Evolutionary conservation across 1,140 invertebrate species (phyloP).

Genomic region (Drosophila jambulina): DNA sequence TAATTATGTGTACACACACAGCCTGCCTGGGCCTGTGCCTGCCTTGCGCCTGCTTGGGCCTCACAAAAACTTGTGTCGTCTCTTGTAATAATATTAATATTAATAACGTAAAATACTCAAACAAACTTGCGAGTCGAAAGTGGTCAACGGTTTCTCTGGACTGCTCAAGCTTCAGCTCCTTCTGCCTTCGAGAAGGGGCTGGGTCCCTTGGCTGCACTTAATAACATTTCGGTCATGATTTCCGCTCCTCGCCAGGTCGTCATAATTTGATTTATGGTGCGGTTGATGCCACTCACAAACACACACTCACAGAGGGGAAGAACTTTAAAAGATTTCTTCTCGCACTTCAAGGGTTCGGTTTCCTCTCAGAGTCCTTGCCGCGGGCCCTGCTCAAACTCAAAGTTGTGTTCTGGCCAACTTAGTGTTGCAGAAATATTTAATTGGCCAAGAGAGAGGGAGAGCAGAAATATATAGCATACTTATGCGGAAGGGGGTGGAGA

Average conservation of each 20-base stretch:
- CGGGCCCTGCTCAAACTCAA: constrained; percentile 1
- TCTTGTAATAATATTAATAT: constrained; percentile 78
- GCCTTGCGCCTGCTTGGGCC: background rate
- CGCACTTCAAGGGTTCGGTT: constrained; percentile 15
- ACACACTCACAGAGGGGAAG: background rate
- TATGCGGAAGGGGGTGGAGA: constrained; percentile 40
- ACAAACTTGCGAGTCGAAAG: constrained; percentile 43
- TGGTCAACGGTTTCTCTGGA: constrained; percentile 63
- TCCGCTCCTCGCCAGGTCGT: constrained; percentile 33
- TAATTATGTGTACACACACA: constrained; percentile 69
- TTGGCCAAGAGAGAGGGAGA: constrained; percentile 35
- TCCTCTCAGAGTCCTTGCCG: background rate
- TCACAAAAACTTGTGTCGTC: constrained; percentile 50
- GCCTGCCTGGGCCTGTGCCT: background rate
- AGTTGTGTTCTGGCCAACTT: constrained; percentile 17
- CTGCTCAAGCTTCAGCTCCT: constrained; percentile 14
- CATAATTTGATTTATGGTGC: constrained; percentile 78
- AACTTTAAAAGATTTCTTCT: constrained; percentile 32
- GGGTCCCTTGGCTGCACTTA: constrained; percentile 70
- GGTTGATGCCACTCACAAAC: constrained; percentile 17
- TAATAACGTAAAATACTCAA: constrained; percentile 75
- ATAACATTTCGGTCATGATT: constrained; percentile 65
- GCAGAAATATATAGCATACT: constrained; percentile 71
- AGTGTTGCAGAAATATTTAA: constrained; percentile 80
- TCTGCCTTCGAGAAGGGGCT: constrained; percentile 11